phyloP scores from a whole-genome alignment of 2,888 invertebrate species.

The Megaustenia siamemsis region DNA sequence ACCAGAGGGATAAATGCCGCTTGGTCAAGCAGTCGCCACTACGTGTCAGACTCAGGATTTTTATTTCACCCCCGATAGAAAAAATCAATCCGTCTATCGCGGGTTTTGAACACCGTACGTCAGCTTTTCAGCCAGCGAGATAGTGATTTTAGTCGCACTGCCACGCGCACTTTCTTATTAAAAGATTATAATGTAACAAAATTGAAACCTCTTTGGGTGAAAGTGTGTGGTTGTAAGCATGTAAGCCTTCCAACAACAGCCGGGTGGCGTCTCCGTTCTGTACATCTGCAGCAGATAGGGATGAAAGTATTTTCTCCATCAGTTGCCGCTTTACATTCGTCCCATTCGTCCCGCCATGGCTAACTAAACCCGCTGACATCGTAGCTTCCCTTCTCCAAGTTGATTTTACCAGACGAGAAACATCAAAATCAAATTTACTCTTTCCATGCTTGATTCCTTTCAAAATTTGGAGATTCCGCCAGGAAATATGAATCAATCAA shows the following conservation, averaged over 20 bases:
- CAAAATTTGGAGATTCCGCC: not conserved
- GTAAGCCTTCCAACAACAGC: not conserved
- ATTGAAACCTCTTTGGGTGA: slow-evolving; percentile 28
- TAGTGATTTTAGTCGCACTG: no score
- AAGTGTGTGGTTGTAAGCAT: not conserved
- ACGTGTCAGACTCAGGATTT: no score
- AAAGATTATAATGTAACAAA: no score
- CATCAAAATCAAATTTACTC: not conserved
- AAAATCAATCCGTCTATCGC: no score
- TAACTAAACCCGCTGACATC: not conserved
- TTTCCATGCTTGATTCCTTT: not conserved
- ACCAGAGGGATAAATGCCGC: no score
- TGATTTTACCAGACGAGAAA: not conserved
- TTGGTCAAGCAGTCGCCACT: no score
- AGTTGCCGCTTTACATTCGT: not conserved
- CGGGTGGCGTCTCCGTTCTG: not conserved
- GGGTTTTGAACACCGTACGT: no score
- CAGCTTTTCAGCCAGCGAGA: no score
- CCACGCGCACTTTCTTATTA: no score
- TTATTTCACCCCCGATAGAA: no score
- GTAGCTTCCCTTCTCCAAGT: not conserved
- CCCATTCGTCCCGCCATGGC: not conserved
- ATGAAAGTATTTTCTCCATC: not conserved
- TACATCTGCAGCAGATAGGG: not conserved
- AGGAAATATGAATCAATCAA: not conserved